Conservation (phyloP, 2,113 vertebrate genomes). For the Corythaixoides concolor region DNA sequence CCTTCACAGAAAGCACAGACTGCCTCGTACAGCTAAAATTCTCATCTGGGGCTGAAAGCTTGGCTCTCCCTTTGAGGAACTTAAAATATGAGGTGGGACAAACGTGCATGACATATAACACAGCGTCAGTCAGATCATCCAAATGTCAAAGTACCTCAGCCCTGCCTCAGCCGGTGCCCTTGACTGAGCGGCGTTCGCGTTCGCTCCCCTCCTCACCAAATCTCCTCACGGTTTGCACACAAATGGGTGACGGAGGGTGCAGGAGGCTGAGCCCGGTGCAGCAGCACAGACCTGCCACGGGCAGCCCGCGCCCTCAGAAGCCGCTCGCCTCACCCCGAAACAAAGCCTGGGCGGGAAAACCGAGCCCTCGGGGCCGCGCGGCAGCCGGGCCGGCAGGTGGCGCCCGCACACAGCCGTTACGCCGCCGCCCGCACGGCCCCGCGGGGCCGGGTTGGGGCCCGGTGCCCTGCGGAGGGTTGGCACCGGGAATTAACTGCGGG, state of each 20-base stretch:
- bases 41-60: neutral
- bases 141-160: neutral
- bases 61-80: neutral
- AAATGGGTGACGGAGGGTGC: accelerated
- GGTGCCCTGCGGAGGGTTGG: accelerated
- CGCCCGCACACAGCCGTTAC: neutral
- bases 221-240: neutral
- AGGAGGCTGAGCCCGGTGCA: accelerated
- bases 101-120: accelerated
- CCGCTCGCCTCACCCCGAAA: no score
- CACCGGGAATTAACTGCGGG: accelerated
- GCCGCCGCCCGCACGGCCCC: no score
- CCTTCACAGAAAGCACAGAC: neutral
- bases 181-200: accelerated
- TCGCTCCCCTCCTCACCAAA: accelerated
- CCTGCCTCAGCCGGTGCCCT: neutral
- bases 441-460: neutral
- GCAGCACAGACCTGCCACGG: neutral
- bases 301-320: no score
- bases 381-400: neutral
- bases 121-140: neutral
- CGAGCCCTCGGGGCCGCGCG: neutral
- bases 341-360: accelerated
- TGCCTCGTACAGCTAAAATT: no score
- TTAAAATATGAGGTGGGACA: neutral